Conservation (phyloP, 1,140 invertebrate species). For the Spodoptera frugiperda region DNA sequence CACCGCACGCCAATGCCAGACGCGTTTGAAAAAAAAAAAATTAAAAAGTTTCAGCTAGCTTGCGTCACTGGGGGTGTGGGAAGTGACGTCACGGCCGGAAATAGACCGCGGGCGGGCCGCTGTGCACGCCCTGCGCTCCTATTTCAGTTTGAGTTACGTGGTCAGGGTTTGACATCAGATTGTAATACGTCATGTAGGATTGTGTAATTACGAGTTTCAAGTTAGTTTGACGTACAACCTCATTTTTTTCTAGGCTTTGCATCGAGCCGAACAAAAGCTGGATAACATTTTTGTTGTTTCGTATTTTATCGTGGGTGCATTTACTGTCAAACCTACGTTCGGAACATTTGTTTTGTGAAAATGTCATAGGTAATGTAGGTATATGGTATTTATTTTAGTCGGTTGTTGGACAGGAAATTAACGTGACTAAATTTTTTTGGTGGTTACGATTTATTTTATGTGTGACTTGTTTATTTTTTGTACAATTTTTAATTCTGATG, state of each 20-base stretch:
- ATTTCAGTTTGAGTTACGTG: constrained; percentile 44
- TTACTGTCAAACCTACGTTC: too few species aligned
- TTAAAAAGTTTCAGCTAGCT: constrained; percentile 51
- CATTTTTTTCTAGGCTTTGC: not conserved
- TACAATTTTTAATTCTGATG: too few species aligned
- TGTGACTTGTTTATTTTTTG: too few species aligned
- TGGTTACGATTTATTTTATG: too few species aligned
- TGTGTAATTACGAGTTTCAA: constrained; percentile 17
- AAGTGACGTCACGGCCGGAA: constrained; percentile 52
- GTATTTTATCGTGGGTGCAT: too few species aligned
- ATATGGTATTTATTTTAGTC: too few species aligned
- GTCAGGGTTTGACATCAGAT: constrained; percentile 28
- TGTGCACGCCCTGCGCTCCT: constrained; percentile 26
- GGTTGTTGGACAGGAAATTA: not conserved
- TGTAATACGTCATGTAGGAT: constrained; percentile 43
- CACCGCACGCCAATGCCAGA: constrained; percentile 45
- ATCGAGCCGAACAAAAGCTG: not conserved
- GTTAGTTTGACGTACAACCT: not conserved
- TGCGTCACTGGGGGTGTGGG: constrained; percentile 54
- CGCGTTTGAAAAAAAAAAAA: constrained; percentile 46
- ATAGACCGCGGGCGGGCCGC: constrained; percentile 47
- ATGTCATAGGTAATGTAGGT: too few species aligned
- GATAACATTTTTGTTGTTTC: too few species aligned
- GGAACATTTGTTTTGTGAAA: too few species aligned
- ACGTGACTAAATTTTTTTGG: not conserved